phyloP scores from a whole-genome alignment of 2,888 invertebrate species.

The Hermaeophaga mercurialis region DNA sequence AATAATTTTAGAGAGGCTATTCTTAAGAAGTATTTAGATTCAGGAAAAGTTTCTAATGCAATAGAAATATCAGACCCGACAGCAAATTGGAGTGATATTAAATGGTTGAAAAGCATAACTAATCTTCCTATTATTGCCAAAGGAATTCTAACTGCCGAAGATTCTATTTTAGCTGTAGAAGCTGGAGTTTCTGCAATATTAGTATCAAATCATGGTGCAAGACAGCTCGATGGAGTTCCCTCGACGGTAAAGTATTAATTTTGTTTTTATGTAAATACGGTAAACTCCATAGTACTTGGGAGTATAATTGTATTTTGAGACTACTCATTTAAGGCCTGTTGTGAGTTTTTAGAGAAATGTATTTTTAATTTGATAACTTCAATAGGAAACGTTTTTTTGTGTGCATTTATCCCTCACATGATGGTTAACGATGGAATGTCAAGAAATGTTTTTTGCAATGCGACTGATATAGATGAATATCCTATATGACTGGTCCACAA shows the following conservation, averaged over 20 bases:
- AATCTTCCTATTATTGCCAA: constrained; percentile 82
- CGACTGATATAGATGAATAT: no score
- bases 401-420: no score
- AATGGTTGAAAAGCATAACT: constrained; percentile 82
- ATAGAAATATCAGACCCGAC: constrained; percentile 69
- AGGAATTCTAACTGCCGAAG: constrained; percentile 85
- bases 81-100: constrained; percentile 84
- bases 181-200: constrained; percentile 73
- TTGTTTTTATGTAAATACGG: no score
- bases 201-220: constrained; percentile 93
- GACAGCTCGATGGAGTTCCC: constrained; percentile 84
- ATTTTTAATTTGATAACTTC: no score
- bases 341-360: no score
- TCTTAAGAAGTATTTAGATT: constrained; percentile 2
- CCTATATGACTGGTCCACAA: no score
- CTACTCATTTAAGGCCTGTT: no score
- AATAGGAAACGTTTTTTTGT: no score
- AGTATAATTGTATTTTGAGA: no score
- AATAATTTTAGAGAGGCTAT: constrained; percentile 1
- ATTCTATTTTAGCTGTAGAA: constrained; percentile 76
- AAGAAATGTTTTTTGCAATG: no score
- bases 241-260: constrained; percentile 70
- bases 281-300: no score
- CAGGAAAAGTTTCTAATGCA: neutral
- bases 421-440: no score